Percentiles rank a stretch among this genome's conserved stretches.
These are phyloP conservation scores for Alligator sinensis DNA, from an alignment of 2,113 vertebrate species.

Conservation along the genomic window DNA sequence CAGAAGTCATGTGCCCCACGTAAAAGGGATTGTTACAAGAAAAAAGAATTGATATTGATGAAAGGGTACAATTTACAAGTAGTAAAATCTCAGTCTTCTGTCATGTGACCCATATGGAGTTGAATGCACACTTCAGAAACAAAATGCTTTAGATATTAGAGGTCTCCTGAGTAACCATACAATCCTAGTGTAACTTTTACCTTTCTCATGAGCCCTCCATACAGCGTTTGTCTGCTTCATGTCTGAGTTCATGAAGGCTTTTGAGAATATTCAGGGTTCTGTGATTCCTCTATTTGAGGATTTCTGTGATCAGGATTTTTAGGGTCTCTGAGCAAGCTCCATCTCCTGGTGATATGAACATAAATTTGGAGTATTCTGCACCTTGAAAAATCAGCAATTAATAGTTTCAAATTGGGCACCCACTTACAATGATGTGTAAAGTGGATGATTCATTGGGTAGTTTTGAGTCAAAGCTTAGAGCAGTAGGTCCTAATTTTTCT, in stretches of 20 bases:
- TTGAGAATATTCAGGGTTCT: neutral
- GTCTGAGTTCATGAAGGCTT: neutral
- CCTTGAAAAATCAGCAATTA: neutral
- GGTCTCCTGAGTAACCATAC: neutral
- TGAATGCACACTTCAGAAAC: neutral
- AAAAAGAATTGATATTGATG: neutral
- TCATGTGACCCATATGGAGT: neutral
- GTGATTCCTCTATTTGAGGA: accelerated
- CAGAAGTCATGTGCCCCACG: neutral
- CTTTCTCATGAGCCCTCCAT: neutral
- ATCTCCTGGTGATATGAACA: accelerated
- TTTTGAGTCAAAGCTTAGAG: neutral
- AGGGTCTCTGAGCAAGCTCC: neutral
- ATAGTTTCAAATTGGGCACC: neutral
- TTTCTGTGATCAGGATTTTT: neutral
- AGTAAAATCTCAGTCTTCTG: neutral
- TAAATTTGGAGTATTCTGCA: neutral
- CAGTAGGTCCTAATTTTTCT: too few relatives aligned
- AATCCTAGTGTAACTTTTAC: neutral
- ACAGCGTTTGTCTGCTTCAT: neutral
- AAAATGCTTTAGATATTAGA: neutral
- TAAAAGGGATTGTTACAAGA: neutral
- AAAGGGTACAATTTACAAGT: neutral
- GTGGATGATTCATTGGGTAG: neutral
- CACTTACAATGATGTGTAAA: neutral